Percentiles rank a stretch among this genome's conserved stretches.
Evolutionary conservation across 2,797 vertebrate genomes (phyloP).

Genomic region (Odontamblyopus lacepedii): DNA sequence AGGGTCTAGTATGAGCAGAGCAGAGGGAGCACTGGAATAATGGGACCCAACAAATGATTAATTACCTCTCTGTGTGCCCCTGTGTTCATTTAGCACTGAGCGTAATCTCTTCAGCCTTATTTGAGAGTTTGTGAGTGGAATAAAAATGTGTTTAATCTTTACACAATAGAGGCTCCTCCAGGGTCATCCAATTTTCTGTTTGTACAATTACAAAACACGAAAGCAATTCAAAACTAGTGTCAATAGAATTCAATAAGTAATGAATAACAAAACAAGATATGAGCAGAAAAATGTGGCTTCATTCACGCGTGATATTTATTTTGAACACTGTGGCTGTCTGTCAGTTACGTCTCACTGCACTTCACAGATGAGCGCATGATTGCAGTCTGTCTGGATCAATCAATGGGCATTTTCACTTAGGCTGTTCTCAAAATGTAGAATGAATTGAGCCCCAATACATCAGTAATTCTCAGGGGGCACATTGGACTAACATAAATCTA

Average conservation of each 20-base stretch:
- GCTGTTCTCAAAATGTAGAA: slow-evolving; percentile 36
- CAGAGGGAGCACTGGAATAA: slow-evolving; percentile 17
- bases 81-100: slow-evolving; percentile 48
- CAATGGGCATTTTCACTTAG: slow-evolving; percentile 37
- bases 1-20: slow-evolving; percentile 36
- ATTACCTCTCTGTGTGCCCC: slow-evolving; percentile 48
- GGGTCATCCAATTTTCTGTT: slow-evolving; percentile 25
- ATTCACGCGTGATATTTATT: slow-evolving; percentile 43
- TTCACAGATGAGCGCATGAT: slow-evolving; percentile 39
- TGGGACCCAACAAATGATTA: slow-evolving; percentile 56
- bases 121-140: slow-evolving; percentile 43
- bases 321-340: slow-evolving; percentile 24
- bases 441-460: slow-evolving; percentile 11
- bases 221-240: not conserved
- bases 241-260: slow-evolving; percentile 32
- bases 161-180: slow-evolving; percentile 16
- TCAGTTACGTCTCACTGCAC: slow-evolving; percentile 22
- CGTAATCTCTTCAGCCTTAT: slow-evolving; percentile 42
- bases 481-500: not conserved
- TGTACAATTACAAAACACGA: slow-evolving; percentile 18
- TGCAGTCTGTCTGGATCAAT: slow-evolving; percentile 35
- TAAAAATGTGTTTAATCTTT: slow-evolving; percentile 38
- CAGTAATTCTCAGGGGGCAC: not conserved
- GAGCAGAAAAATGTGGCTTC: slow-evolving; percentile 41
- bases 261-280: slow-evolving; percentile 41